Evolutionary conservation across 2,888 invertebrate species (phyloP).

Genomic region (Amiota communis): DNA sequence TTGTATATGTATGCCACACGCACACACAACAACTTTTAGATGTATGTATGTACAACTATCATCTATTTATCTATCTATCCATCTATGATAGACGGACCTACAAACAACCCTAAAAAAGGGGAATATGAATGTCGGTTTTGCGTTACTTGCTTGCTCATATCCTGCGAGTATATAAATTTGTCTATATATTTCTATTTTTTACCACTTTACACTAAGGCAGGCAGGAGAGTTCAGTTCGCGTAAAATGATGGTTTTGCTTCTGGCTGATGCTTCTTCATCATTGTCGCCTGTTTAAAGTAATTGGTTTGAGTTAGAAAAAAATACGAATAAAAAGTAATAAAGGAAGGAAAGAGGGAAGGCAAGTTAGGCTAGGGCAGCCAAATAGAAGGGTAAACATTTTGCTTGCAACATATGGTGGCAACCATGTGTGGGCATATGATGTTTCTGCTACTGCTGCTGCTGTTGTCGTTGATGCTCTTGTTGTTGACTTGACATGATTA

Average conservation of each 20-base stretch:
- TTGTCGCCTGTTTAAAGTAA: too few species aligned
- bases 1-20: conserved; percentile 3
- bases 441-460: conserved; percentile 20
- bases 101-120: not conserved
- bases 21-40: not conserved
- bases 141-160: not conserved
- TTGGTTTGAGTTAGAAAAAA: not conserved
- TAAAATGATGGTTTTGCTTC: not conserved
- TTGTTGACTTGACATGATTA: conserved; percentile 68
- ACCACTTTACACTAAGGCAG: too few species aligned
- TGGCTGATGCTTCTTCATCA: too few species aligned
- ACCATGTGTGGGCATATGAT: conserved; percentile 38
- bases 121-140: conserved; percentile 5
- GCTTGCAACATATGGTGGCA: not conserved
- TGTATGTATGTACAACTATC: too few species aligned
- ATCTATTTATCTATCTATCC: conserved; percentile 39
- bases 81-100: conserved; percentile 14
- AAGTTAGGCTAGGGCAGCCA: too few species aligned
- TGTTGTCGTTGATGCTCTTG: conserved; percentile 32
- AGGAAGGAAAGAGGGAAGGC: too few species aligned
- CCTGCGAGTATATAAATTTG: not conserved
- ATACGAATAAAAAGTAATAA: too few species aligned
- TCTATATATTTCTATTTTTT: not conserved
- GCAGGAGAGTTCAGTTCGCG: too few species aligned
- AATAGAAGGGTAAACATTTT: too few species aligned